Base-by-base conservation (phyloP, 2,888 invertebrate species). In the Pyrrhosoma nymphula region DNA sequence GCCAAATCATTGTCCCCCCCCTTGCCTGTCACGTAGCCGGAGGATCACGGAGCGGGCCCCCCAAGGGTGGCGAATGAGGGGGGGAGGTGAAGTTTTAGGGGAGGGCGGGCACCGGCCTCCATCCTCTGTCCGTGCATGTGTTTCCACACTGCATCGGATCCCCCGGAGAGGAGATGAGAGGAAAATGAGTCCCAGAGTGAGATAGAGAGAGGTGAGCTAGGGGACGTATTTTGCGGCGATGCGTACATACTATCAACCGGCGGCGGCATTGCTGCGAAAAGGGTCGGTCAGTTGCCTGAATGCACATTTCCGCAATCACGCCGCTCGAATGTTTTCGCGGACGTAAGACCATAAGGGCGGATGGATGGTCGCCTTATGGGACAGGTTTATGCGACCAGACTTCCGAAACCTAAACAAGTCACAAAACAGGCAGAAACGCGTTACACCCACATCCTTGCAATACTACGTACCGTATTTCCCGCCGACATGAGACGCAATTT, bases 11-110 rank as follows among this genome's bases (percentile, higher is more conserved):
- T 82, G 82, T 82, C 82, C n/a, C 82, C 69, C 47, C 47, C 2
- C 47, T 47, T n/a, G 82, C 82, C 82, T 82, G 82, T 82, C 82
- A 82, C 82, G 82, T 82, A n/a, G 82, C 30, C 82, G 30, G 82
- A 35, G 82, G 35, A 35, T 82, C 82, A 82, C 82, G 82, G 35
- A 82, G 35, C 82, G 30, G 82, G 82, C 82, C 82, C 35, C 69
- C 47, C 47, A 16, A 18, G 75, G 35, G 82, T 82, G n/a, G 69
- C n/a, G 8, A 47, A 35, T 30, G 35, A 16, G 82, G 82, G 82
- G 82, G 82, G 82, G 82, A 35, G 82, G 16, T 20, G 47, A 69
- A 26, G 69, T 35, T 82, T 35, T 75, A 16, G 30, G 35, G 82
- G 60, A n/a, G 69, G n/a, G 69, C 4, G 26, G 26, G 8, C 10